Conservation (phyloP, 2,113 vertebrate genomes). For the Orcinus orca region DNA sequence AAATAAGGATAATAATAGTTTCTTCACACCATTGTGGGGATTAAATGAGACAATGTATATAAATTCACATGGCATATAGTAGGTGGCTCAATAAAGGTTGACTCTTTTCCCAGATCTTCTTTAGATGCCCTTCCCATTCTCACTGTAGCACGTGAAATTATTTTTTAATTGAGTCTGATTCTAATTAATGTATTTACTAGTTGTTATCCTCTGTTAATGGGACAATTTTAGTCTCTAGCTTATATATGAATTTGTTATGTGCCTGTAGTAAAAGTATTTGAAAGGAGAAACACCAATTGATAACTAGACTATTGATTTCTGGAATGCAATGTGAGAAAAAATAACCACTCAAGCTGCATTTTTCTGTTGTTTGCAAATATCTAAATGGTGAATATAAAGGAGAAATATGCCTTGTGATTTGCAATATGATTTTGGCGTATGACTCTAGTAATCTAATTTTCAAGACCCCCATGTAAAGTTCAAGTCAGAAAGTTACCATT, state of each 20-base stretch:
- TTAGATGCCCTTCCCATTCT: not conserved
- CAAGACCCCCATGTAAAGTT: constrained; percentile 29
- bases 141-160: not conserved
- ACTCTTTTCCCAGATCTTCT: not conserved
- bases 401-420: constrained; percentile 71
- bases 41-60: not conserved
- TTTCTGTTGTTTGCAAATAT: constrained; percentile 68
- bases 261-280: constrained; percentile 54
- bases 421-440: constrained; percentile 62
- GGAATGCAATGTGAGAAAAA: constrained; percentile 72
- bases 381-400: constrained; percentile 61
- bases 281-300: constrained; percentile 67
- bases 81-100: not conserved
- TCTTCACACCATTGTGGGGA: not conserved
- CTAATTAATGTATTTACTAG: not conserved
- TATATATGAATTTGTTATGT: constrained; percentile 14
- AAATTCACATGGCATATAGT: not conserved
- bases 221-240: constrained; percentile 11
- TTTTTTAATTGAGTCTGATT: not conserved
- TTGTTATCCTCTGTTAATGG: not conserved
- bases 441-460: constrained; percentile 59
- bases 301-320: constrained; percentile 74
- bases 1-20: not conserved
- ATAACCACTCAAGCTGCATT: constrained; percentile 71
- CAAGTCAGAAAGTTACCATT: constrained; percentile 1